Conservation (phyloP, 2,888 invertebrate species). For the Osmoderma eremita region DNA sequence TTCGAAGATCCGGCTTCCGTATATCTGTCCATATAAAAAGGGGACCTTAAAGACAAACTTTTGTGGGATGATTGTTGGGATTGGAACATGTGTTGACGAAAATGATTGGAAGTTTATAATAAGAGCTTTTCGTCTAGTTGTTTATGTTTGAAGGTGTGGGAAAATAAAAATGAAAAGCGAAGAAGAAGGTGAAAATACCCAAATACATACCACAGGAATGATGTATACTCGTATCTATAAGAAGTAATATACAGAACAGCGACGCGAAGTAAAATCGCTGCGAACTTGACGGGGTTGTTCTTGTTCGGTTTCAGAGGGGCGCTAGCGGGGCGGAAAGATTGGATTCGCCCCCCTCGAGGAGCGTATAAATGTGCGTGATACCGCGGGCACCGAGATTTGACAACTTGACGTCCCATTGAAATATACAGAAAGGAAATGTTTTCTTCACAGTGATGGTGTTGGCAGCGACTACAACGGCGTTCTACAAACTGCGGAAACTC, state of each 20-base stretch:
- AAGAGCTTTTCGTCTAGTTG: slow-evolving; percentile 25
- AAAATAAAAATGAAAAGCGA: slow-evolving; percentile 37
- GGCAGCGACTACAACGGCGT: slow-evolving; percentile 54
- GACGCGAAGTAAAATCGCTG: not conserved
- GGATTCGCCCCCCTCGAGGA: slow-evolving; percentile 49
- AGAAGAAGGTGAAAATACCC: not conserved
- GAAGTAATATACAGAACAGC: slow-evolving; percentile 29
- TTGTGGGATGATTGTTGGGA: not conserved
- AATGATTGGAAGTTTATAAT: slow-evolving; percentile 39
- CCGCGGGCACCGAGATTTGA: slow-evolving; percentile 54
- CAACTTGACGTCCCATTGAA: slow-evolving; percentile 58
- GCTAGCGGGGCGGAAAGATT: slow-evolving; percentile 47
- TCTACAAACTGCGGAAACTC: slow-evolving; percentile 52
- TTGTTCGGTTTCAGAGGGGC: not conserved
- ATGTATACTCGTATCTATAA: not conserved
- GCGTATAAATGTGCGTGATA: slow-evolving; percentile 52
- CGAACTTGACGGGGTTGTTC: slow-evolving; percentile 39
- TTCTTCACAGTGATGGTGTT: slow-evolving; percentile 55
- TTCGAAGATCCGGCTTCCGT: too few species aligned
- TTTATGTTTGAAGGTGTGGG: slow-evolving; percentile 37
- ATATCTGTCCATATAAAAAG: not conserved
- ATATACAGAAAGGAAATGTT: slow-evolving; percentile 57
- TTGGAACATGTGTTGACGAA: slow-evolving; percentile 31
- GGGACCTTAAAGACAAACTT: not conserved
- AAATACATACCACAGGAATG: not conserved